Base-by-base conservation (phyloP, 2,113 vertebrate genomes). In the Platycercus adscitus region DNA sequence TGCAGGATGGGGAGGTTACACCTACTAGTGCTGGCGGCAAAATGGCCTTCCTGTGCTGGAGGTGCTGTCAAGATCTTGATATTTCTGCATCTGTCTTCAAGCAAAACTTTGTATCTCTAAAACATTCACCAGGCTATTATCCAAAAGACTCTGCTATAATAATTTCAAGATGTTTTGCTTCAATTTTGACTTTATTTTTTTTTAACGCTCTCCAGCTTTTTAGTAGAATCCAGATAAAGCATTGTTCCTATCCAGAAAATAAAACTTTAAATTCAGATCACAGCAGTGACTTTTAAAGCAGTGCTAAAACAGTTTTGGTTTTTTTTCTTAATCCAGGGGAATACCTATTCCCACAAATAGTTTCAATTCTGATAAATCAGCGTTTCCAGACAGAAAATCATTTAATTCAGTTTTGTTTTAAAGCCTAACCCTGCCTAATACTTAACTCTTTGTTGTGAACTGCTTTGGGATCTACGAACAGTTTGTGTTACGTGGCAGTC, bases 111-210 rank as follows among this genome's bases (percentile, higher is more conserved):
- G 47, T 89, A 70, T 92, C 88, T 86, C 72, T 71, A 29, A 91
- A 92, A 73, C 6, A 2, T 83, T 78, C 94, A 78, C 82, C 75
- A 91, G 61, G 29, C 69, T 72, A 55, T 95, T 93, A 95, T 81
- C 89, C 92, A 81, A 93, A 88, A 89, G 56, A 71, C 83, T 63
- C 83, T 44, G 65, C 86, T 92, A 28, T 95, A 96, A 97, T 78
- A 71, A 61, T 78, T 96, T 96, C 95, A 96, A 96, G 95, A 96
- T 97, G 95, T 84, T 86, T 89, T 71, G 16, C 65, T 93, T 91
- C 77, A 63, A 33, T 86, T 93, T 37, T 58, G 25, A 63, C 49
- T 78, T 58, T 68, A 46, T 66, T 70, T 44, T 43, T 43, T 53
- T 49, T 56, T 26, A 93, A 93, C 83, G 94, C 44, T 94, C 73